A percentile compares a stretch with the other conserved stretches of the same genome.
These are phyloP conservation scores for Habroteleia sp. DNA, from an alignment of 2,888 invertebrate genomes.

Conservation along the genomic window DNA sequence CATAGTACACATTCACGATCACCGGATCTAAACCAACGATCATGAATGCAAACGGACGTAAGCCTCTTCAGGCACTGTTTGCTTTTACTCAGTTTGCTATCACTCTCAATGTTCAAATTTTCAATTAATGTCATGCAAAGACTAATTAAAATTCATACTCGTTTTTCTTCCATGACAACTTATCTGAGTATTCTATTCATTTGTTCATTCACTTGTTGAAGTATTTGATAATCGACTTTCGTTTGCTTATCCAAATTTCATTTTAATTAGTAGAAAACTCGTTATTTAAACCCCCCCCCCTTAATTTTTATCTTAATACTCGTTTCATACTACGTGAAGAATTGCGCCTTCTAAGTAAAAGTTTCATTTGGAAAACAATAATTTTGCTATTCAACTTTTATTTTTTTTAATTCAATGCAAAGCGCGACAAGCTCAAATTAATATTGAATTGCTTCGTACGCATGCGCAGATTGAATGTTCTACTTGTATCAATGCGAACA, in stretches of 20 bases:
- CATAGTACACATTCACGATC: slow-evolving; percentile 67
- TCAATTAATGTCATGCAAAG: slow-evolving; percentile 57
- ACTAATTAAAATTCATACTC: slow-evolving; percentile 52
- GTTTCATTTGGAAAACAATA: too few species aligned
- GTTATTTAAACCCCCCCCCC: too few species aligned
- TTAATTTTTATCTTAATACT: too few species aligned
- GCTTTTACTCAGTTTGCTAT: slow-evolving; percentile 65
- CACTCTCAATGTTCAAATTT: slow-evolving; percentile 54
- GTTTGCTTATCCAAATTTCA: slow-evolving; percentile 19
- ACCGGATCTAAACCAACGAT: slow-evolving; percentile 77
- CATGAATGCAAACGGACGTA: slow-evolving; percentile 77
- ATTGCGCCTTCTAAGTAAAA: too few species aligned
- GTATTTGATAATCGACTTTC: slow-evolving; percentile 8
- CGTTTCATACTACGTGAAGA: too few species aligned
- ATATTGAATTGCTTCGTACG: too few species aligned
- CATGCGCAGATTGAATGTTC: too few species aligned
- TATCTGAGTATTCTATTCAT: slow-evolving; percentile 32
- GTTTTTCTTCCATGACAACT: slow-evolving; percentile 45
- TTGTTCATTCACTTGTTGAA: slow-evolving; percentile 39
- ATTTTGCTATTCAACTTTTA: too few species aligned
- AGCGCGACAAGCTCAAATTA: too few species aligned
- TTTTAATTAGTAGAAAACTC: slow-evolving; percentile 16
- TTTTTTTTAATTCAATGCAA: too few species aligned
- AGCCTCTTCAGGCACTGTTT: slow-evolving; percentile 74
- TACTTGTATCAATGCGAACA: too few species aligned